A percentile compares a stretch with the other conserved stretches of the same genome.
These are phyloP conservation scores for Periophthalmodon schlosseri DNA, from an alignment of 2,113 vertebrate species.

Conservation along the genomic window DNA sequence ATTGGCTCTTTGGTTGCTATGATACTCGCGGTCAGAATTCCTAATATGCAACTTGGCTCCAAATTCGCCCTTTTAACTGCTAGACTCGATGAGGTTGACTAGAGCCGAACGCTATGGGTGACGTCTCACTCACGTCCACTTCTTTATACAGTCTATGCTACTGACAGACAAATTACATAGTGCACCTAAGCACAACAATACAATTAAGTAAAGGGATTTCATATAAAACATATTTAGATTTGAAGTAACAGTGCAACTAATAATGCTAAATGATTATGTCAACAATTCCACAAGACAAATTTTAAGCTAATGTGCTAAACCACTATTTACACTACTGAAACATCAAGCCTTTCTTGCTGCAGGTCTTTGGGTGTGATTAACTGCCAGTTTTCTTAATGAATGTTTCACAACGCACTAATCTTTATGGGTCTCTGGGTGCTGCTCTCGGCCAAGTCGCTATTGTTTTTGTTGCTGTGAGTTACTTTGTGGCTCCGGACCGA, in stretches of 20 bases:
- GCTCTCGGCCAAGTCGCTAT: not conserved
- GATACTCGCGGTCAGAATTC: too few species aligned
- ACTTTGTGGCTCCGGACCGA: not conserved
- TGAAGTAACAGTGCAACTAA: not conserved
- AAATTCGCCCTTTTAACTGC: too few species aligned
- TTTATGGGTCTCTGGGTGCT: not conserved
- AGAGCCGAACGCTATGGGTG: too few species aligned
- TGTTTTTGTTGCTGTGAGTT: not conserved
- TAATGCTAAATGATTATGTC: not conserved
- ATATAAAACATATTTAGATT: not conserved
- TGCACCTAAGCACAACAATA: too few species aligned
- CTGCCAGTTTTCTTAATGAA: slow-evolving; percentile 4
- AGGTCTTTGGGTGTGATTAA: not conserved
- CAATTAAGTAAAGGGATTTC: too few species aligned
- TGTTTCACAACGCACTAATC: not conserved
- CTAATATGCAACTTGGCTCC: too few species aligned
- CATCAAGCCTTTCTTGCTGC: not conserved
- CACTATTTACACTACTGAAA: not conserved
- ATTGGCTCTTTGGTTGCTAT: too few species aligned
- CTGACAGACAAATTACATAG: too few species aligned
- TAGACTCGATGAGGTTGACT: too few species aligned
- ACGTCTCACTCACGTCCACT: too few species aligned
- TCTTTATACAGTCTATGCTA: too few species aligned
- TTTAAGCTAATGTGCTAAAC: not conserved
- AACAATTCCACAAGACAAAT: not conserved